Conservation (phyloP, 2,797 vertebrate genomes). For the Gymnothorax reevesii region DNA sequence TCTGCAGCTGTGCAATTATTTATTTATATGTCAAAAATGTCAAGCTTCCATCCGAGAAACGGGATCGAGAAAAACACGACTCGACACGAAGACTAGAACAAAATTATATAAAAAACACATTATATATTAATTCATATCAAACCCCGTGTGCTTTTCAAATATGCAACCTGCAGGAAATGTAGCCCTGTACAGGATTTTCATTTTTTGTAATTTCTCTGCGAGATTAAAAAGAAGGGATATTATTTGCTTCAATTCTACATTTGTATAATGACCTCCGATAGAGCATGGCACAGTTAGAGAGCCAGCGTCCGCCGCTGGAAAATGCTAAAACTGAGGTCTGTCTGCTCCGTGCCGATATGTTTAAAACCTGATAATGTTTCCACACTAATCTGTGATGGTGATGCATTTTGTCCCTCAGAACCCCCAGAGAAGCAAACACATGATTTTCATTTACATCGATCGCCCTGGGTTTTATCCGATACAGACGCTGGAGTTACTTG, state of each 20-base stretch:
- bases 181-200: background rate
- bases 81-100: background rate
- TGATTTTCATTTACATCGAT: background rate
- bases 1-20: conserved; percentile 5
- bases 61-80: background rate
- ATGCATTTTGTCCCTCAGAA: background rate
- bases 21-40: conserved; percentile 6
- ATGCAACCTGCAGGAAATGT: background rate
- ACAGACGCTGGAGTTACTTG: conserved; percentile 5
- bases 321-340: background rate
- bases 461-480: background rate
- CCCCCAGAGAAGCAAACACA: background rate
- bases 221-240: no score
- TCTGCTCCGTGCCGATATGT: background rate
- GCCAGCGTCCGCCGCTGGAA: background rate
- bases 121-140: background rate
- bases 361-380: background rate
- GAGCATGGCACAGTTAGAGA: background rate
- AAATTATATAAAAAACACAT: background rate
- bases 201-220: background rate
- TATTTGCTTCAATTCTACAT: background rate
- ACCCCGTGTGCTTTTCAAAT: background rate
- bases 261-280: background rate
- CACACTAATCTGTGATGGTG: background rate
- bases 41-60: background rate